Conservation (phyloP, 2,797 vertebrate genomes). For the Chiloscyllium punctatum region DNA sequence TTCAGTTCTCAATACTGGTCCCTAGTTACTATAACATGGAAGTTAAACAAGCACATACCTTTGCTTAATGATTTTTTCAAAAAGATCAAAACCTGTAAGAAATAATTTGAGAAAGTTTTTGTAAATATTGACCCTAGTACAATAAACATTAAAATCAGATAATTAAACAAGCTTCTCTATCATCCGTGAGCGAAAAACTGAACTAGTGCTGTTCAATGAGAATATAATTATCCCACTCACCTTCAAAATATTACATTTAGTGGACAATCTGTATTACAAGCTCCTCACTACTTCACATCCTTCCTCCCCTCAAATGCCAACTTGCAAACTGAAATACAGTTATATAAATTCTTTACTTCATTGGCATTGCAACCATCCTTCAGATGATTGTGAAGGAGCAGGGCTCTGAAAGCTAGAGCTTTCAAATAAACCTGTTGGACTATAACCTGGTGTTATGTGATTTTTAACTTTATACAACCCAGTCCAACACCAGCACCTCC, state of each 20-base stretch:
- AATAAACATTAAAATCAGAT: constrained; percentile 21
- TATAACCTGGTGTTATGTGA: too few relatives aligned
- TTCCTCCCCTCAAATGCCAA: background rate
- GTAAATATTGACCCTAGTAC: background rate
- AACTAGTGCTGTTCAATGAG: background rate
- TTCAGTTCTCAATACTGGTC: background rate
- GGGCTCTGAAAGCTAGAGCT: too few relatives aligned
- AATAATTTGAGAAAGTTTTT: constrained; percentile 34
- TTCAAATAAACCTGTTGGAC: too few relatives aligned
- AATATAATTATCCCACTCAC: background rate
- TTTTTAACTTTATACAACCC: too few relatives aligned
- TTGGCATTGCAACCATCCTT: background rate
- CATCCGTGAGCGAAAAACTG: background rate
- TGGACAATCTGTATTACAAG: background rate
- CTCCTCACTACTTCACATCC: background rate
- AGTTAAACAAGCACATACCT: constrained; percentile 57
- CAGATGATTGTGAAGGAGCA: too few relatives aligned
- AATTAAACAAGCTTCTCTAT: background rate
- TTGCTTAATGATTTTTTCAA: constrained; percentile 80
- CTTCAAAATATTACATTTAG: background rate
- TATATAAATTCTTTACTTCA: background rate
- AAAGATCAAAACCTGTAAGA: constrained; percentile 79
- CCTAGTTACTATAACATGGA: background rate
- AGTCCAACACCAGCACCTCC: too few relatives aligned
- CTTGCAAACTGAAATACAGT: background rate